Evolutionary conservation across 2,888 invertebrate genomes (phyloP), one percentile per base, ranked within the genome.

Genomic region (Osmoderma eremita): DNA sequence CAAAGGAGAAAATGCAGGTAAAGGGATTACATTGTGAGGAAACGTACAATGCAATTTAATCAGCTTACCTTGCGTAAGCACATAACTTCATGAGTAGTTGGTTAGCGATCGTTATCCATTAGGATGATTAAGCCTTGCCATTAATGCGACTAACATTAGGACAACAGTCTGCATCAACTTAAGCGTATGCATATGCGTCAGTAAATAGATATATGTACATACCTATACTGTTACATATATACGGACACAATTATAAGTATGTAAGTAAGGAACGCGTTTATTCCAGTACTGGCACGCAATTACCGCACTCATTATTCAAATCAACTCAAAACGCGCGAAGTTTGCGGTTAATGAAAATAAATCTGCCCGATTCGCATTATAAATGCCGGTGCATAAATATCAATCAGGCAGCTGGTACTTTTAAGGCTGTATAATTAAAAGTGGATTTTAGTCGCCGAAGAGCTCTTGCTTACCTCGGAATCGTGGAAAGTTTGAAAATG

Each of bases 381-480:
- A 61, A 61, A 61, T 45, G 45, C 45, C 15, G 36, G 30, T 45
- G 45, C 58, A 61, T 61, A 61, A 45, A 61, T 61, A 61, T 61
- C 45, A 61, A 61, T 61, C 58, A 48, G 58, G 36, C 18, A 36
- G 36, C 24, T 45, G 30, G 36, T 45, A 61, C 36, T 61, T 61
- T 61, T 61, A 61, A 45, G 58, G 17, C 5, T 15, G 30, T 30
- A 61, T 61, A 61, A 61, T 61, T 61, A 61, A 61, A 61, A 61
- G 45, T 48, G 41, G 45, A 61, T 45, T 61, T 61, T 18, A 42
- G 15, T 24, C 45, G 30, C 17, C 24, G 45, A 42, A 18, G 24
- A 53, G 38, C 38, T 38, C 24, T 10, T 12, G 24, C 22, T 56
- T 20, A 24, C 58, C 36, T 61, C 5, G 5, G 15, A 58, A 22